A percentile compares a stretch with the other conserved stretches of the same genome.
These are phyloP conservation scores for Polypedilum vanderplanki DNA, from an alignment of 1,140 invertebrate genomes.

Conservation along the genomic window DNA sequence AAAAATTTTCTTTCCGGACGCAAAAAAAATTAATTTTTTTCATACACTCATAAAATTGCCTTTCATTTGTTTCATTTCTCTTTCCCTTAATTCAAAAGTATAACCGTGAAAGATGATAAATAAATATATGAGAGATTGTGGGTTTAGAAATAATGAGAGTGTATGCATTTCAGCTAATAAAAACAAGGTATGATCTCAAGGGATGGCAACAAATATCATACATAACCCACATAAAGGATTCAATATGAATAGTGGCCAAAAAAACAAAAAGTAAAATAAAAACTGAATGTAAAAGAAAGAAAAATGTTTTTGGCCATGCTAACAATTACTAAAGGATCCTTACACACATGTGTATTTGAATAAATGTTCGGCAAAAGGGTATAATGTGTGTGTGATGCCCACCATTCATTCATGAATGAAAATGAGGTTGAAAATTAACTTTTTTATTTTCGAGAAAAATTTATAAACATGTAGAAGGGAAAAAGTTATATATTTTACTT, in stretches of 20 bases:
- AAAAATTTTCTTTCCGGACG: not conserved
- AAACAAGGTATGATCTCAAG: constrained; percentile 11
- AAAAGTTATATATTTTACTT: not conserved
- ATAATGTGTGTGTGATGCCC: not conserved
- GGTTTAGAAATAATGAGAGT: constrained; percentile 9
- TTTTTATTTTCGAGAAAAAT: not conserved
- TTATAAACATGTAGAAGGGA: not conserved
- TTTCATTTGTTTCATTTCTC: not conserved
- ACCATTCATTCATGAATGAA: constrained; percentile 18
- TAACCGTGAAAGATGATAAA: not conserved
- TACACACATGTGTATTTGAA: no score
- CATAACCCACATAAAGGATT: not conserved
- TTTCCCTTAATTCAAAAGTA: not conserved
- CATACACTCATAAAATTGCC: not conserved
- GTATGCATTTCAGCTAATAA: not conserved
- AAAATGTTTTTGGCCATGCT: not conserved
- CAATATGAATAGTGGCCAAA: not conserved
- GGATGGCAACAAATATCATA: not conserved
- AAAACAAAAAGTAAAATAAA: not conserved
- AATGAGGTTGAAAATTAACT: constrained; percentile 19
- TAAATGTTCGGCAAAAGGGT: constrained; percentile 4
- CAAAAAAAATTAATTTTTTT: constrained; percentile 7
- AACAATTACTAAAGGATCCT: not conserved
- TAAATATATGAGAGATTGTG: constrained; percentile 6
- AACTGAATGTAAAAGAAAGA: not conserved